Percentiles rank a stretch among this genome's conserved stretches.
Conservation (phyloP, 2,888 invertebrate genomes). For the Nemotelus pantherinus region DNA sequence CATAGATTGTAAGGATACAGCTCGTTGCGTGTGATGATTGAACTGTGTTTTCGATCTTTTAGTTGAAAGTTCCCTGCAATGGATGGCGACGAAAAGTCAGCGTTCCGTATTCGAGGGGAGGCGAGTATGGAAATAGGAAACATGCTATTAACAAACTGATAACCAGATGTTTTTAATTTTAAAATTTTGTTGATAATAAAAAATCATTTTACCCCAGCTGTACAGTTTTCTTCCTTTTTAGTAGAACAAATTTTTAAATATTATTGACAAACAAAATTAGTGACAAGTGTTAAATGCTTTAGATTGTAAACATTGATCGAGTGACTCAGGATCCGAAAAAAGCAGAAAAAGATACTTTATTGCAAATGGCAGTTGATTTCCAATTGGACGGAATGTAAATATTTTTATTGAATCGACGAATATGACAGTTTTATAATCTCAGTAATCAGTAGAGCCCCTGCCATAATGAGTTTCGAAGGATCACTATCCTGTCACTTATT, state of each 20-base stretch:
- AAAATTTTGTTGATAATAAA: constrained; percentile 28
- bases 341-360: no score
- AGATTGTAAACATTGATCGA: no score
- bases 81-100: constrained; percentile 63
- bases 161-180: constrained; percentile 60
- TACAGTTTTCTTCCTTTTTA: constrained; percentile 12
- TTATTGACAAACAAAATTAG: no score
- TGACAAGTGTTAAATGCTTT: no score
- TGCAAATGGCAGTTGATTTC: no score
- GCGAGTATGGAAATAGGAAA: constrained; percentile 64
- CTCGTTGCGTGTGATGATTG: neutral
- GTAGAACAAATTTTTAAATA: neutral
- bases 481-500: no score
- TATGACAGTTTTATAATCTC: no score
- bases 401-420: no score
- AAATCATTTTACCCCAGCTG: constrained; percentile 4
- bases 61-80: constrained; percentile 62
- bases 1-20: neutral
- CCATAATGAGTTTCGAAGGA: no score
- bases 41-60: constrained; percentile 42
- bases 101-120: constrained; percentile 61
- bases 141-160: constrained; percentile 61
- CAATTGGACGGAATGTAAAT: no score
- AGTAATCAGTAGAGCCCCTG: no score
- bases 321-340: no score